Percentiles rank a stretch among this genome's conserved stretches.
These are phyloP conservation scores for Chrosomus eos DNA, from an alignment of 2,797 vertebrate species.

Conservation along the genomic window DNA sequence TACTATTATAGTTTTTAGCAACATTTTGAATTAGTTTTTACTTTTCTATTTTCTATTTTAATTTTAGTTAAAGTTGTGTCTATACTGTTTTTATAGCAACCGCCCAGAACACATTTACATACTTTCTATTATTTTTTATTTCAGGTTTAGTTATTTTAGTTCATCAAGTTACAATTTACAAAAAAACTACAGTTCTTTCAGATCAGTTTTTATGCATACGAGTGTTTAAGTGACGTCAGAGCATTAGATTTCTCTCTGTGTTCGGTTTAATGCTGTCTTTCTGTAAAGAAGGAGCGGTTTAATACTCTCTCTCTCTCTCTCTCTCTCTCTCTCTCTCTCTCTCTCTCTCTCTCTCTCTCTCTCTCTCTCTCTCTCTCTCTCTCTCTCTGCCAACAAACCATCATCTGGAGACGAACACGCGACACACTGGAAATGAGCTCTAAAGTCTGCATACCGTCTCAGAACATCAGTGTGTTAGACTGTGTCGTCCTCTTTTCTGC, in stretches of 20 bases:
- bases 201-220: too few species aligned
- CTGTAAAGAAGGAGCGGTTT: conserved; percentile 67
- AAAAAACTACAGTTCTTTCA: too few species aligned
- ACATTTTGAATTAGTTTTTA: too few species aligned
- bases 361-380: neutral
- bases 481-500: neutral
- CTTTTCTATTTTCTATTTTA: too few species aligned
- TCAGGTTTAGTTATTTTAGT: too few species aligned
- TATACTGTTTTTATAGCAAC: too few species aligned
- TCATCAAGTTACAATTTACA: too few species aligned
- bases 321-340: neutral
- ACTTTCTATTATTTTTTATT: too few species aligned
- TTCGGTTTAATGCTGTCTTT: conserved; percentile 72
- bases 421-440: neutral
- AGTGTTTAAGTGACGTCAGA: neutral
- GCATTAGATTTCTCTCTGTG: conserved; percentile 44
- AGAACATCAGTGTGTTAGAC: conserved; percentile 12
- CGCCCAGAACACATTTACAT: too few species aligned
- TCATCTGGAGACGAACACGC: conserved; percentile 48
- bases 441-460: neutral
- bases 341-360: neutral
- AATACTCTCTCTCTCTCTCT: neutral
- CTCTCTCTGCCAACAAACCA: conserved; percentile 2
- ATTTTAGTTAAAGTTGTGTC: too few species aligned
- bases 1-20: too few species aligned